Base-by-base conservation (phyloP, 2,797 vertebrate genomes). In the Semaprochilodus insignis region DNA sequence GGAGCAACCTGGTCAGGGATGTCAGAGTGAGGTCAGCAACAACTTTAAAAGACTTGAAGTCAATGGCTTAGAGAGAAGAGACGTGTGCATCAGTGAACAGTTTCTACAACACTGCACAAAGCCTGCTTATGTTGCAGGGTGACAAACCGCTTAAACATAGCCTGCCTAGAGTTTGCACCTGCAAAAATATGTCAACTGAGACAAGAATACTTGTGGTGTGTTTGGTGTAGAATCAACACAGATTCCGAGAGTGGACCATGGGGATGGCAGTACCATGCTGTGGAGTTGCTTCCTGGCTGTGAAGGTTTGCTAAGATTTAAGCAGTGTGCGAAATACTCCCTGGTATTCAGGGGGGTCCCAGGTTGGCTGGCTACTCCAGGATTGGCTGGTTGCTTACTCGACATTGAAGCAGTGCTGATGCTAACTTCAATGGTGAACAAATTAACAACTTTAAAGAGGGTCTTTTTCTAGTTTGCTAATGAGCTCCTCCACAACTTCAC, bases 41-140 rank as follows among this genome's bases (percentile, higher is more conserved):
- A 52, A 27, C 52, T 74, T 74, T 27, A n/a, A 54, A 31, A 73
- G 19, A 40, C 34, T 21, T 69, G n/a, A 69, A 55, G 52, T 34
- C 51, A 34, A 16, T 55, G 71, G 27, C 51, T 74, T 27, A 74
- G 51, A 54, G 23, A 72, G 52, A 21, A 55, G 71, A 55, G 71
- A 34, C 23, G 19, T 54, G 70, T 19, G 51, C 52, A 57, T 74
- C 51, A 21, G 71, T 74, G 51, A 55, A 34, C 52, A 55, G 51
- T 57, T 74, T 74, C 51, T 54, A 55, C 51, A 54, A 55, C 52
- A 54, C 25, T 74, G 71, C 52, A 74, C 71, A 74, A 74, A 74
- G 71, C 51, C 55, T 51, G 51, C 48, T 73, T 73, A 73, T 19
- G 23, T 16, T 73, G 23, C 23, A 19, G 71, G 16, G 27, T 55